Base-by-base conservation (phyloP, 2,797 vertebrate species). In the Neosilurus hyrtlii region DNA sequence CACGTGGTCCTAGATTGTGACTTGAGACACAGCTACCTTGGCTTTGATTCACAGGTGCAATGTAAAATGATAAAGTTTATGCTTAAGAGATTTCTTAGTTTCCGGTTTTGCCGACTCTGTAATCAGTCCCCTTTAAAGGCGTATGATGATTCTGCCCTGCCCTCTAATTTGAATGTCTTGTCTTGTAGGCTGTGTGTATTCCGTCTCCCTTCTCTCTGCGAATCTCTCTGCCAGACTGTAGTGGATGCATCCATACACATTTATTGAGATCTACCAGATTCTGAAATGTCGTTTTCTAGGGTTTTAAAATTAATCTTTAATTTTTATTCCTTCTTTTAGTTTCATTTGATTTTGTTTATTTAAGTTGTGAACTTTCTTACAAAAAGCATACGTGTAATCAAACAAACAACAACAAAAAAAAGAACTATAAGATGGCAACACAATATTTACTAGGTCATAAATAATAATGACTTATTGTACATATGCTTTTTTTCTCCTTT, bases 401-500 rank as follows among this genome's bases (percentile, higher is more conserved):
- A 93, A 91, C 79, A 82, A 87, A 88, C 77, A 85, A 86, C 92
- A 52, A 56, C 43, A 35, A 75, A 59, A 92, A 90, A 92, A 93
- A 91, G 90, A 91, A 92, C 89, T 93, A 93, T 92, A 90, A 93
- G 92, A 94, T 93, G 92, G 94, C 91, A 90, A 94, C 92, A 94
- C 90, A 88, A 93, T 95, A 94, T 94, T 96, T 95, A 95, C 95
- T 95, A 96, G 95, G 94, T 94, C 94, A 95, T 92, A 96, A 94
- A 94, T 96, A 95, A 94, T 95, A 95, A 95, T 95, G 95, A 96
- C 94, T 96, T 96, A 93, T 95, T 97, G 96, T 97, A 96, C 92
- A 97, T 96, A 96, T 91, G 95, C 95, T 95, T 96, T 96, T 94
- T 92, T 91, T 96, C 95, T 95, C 95, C 95, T 94, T 94, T 92